These are phyloP conservation scores for Pteropus alecto DNA, from an alignment of 2,113 vertebrate species.

Conservation along the genomic window DNA sequence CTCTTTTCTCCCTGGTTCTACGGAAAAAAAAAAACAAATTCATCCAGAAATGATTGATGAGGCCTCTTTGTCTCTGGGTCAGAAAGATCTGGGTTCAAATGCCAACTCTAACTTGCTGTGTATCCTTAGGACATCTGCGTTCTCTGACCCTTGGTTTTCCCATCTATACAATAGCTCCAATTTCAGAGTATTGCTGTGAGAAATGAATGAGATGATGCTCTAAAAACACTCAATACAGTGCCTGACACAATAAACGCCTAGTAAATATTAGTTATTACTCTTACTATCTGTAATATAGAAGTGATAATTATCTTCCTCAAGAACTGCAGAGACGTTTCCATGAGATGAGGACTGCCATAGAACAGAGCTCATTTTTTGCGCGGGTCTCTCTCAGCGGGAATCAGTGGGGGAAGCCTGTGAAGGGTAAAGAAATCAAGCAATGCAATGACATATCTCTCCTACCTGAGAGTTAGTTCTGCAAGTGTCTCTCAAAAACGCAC, in stretches of 20 bases:
- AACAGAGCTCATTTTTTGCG: background rate
- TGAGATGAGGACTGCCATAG: background rate
- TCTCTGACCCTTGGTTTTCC: background rate
- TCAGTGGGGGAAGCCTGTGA: background rate
- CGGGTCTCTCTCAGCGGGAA: background rate
- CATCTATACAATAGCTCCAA: background rate
- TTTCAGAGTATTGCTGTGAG: background rate
- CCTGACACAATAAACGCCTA: background rate
- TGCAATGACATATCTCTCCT: background rate
- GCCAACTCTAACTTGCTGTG: background rate
- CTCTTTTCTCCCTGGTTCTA: background rate
- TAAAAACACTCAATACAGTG: background rate
- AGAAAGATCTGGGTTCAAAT: background rate
- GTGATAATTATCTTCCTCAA: background rate
- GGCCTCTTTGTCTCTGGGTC: background rate
- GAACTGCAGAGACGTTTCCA: background rate
- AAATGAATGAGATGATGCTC: background rate
- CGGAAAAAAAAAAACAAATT: background rate
- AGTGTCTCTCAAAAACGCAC: background rate
- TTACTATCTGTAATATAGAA: background rate
- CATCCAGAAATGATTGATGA: conserved; percentile 10
- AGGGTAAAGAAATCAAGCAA: background rate
- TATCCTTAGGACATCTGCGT: background rate
- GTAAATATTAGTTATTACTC: background rate
- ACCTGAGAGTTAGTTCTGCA: background rate